Conservation (phyloP, 2,888 invertebrate species). For the Sinelater perroti region DNA sequence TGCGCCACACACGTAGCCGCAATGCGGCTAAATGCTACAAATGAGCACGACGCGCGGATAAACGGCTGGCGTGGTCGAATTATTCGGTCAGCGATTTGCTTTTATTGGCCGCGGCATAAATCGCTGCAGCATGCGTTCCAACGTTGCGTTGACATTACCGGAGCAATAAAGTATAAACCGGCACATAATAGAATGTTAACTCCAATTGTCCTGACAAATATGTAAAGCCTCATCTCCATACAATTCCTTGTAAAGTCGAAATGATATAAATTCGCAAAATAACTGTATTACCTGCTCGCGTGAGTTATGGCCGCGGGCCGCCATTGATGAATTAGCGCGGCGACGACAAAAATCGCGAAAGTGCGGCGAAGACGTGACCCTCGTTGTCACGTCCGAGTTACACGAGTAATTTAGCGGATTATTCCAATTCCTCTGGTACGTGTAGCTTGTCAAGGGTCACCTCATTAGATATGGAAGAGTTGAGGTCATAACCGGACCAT, state of each 20-base stretch:
- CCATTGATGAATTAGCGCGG: no score
- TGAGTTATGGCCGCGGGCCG: no score
- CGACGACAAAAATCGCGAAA: background rate
- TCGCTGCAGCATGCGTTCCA: constrained; percentile 8
- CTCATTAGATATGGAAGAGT: constrained; percentile 55
- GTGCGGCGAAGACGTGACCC: constrained; percentile 47
- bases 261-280: constrained; percentile 29
- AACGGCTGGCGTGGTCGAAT: background rate
- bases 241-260: constrained; percentile 26
- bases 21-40: constrained; percentile 11
- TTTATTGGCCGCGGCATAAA: background rate
- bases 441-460: constrained; percentile 59
- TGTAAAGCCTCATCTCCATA: constrained; percentile 32
- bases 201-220: constrained; percentile 34
- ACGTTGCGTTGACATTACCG: constrained; percentile 15
- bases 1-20: constrained; percentile 7
- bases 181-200: constrained; percentile 32
- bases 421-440: constrained; percentile 54
- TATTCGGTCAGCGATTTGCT: background rate
- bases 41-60: background rate
- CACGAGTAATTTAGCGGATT: constrained; percentile 56
- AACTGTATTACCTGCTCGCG: constrained; percentile 35
- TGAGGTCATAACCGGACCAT: constrained; percentile 17
- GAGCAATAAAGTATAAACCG: constrained; percentile 27
- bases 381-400: constrained; percentile 58